These are phyloP conservation scores for Astur gentilis DNA, from an alignment of 2,113 vertebrate genomes.

Conservation along the genomic window DNA sequence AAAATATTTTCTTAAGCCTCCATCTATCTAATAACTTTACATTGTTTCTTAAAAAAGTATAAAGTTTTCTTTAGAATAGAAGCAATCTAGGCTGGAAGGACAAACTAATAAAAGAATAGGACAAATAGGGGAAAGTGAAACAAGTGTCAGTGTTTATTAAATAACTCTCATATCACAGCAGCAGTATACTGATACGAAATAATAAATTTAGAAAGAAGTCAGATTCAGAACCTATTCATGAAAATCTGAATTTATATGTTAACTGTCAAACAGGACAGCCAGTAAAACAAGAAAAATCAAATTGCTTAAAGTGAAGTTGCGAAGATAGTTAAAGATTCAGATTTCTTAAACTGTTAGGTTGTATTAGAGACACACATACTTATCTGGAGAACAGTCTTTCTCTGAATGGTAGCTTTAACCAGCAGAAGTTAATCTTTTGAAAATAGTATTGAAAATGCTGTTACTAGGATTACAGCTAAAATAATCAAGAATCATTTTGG, in stretches of 20 bases:
- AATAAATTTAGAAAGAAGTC: not conserved
- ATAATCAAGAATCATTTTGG: not conserved
- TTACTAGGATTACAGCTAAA: not conserved
- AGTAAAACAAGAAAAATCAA: not conserved
- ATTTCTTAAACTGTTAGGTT: not conserved
- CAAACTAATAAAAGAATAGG: not conserved
- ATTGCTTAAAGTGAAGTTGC: not conserved
- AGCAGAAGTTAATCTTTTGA: not conserved
- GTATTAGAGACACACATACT: not conserved
- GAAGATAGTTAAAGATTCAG: not conserved
- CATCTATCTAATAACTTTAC: not conserved
- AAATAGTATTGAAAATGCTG: not conserved
- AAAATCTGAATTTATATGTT: not conserved
- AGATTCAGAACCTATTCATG: not conserved
- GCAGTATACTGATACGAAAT: not conserved
- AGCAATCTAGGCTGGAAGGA: not conserved
- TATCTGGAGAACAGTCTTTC: not conserved
- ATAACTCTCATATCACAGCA: not conserved
- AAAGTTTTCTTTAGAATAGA: not conserved
- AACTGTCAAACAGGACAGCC: not conserved
- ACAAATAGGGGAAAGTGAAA: not conserved
- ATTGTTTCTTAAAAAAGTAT: not conserved
- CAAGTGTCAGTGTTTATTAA: not conserved
- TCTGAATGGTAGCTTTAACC: not conserved
- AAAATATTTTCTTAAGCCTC: not conserved